Evolutionary conservation across 2,888 invertebrate genomes (phyloP), one percentile per base, ranked within the genome.

Genomic region (Hermaeophaga mercurialis): DNA sequence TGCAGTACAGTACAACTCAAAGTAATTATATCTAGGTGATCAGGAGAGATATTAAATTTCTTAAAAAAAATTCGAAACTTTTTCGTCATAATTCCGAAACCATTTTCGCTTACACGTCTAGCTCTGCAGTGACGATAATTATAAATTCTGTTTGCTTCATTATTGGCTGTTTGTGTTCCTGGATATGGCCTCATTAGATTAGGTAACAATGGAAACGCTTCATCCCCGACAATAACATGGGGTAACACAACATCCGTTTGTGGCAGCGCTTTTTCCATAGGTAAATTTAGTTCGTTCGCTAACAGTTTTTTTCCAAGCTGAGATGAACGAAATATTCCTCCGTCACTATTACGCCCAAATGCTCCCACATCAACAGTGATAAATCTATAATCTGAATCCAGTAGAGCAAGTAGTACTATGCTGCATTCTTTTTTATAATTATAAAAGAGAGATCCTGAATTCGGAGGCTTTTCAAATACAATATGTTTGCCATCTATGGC

Each of bases 281-380:
- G 62, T 8, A 61, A 36, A 24, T 56, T 44, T 26, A 62, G 33
- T 28, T 19, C 24, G n/a, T 49, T 53, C 5, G 12, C 44, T 1
- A 28, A 8, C 12, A 63, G 14, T 43, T 45, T 34, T 54, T 48
- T 56, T 36, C 59, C 61, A 3, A 63, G 14, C n/a, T 41, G 12
- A 1, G 63, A 63, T 3, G 14, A 39, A 22, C 28, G 17, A 46
- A 63, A 62, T 12, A 65, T 60, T 18, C 61, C 59, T 14, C 58
- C 60, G 41, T 60, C 65, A 18, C 56, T 56, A 14, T 61, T 54
- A 22, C 52, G 36, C n/a, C n/a, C n/a, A n/a, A n/a, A n/a, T n/a
- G n/a, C n/a, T n/a, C 61, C 64, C 11, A 65, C 57, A 41, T 63
- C 61, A 28, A 65, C 54, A 17, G 52, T 36, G 12, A 57, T 61